Conservation (phyloP, 2,797 vertebrate species). For the Malacoctenus gilli region DNA sequence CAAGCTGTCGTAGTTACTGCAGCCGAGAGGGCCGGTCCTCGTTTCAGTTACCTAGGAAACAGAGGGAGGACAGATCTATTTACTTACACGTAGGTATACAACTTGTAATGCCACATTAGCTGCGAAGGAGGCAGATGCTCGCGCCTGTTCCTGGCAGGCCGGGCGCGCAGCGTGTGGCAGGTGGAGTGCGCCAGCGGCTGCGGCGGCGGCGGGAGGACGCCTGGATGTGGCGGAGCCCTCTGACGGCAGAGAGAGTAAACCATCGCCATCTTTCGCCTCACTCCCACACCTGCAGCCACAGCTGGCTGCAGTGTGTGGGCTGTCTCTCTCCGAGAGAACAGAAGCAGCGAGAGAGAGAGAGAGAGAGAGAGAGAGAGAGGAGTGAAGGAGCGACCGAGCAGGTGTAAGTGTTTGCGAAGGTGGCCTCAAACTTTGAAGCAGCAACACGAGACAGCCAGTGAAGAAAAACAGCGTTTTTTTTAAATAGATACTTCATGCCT, state of each 20-base stretch:
- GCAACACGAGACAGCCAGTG: not conserved
- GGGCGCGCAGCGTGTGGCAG: conserved; percentile 34
- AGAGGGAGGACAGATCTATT: conserved; percentile 48
- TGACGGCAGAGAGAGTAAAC: conserved; percentile 50
- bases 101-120: conserved; percentile 56
- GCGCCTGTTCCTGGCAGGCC: conserved; percentile 46
- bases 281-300: conserved; percentile 52
- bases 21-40: conserved; percentile 96
- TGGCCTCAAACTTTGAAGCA: conserved; percentile 7
- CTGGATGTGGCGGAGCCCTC: conserved; percentile 42
- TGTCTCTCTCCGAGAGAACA: conserved; percentile 17
- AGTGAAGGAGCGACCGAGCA: not conserved
- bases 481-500: not conserved
- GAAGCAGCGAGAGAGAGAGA: not conserved
- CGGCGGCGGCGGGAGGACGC: conserved; percentile 38
- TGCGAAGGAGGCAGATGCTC: conserved; percentile 65
- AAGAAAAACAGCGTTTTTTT: not conserved
- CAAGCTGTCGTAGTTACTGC: conserved; percentile 99
- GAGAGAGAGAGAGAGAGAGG: not conserved
- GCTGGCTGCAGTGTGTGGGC: conserved; percentile 27
- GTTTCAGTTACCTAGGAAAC: conserved; percentile 94
- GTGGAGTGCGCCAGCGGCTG: conserved; percentile 31
- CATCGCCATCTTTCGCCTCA: conserved; percentile 33
- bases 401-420: conserved; percentile 13
- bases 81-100: not conserved